phyloP scores from a whole-genome alignment of 2,888 invertebrate species.

The Pterostichus niger region DNA sequence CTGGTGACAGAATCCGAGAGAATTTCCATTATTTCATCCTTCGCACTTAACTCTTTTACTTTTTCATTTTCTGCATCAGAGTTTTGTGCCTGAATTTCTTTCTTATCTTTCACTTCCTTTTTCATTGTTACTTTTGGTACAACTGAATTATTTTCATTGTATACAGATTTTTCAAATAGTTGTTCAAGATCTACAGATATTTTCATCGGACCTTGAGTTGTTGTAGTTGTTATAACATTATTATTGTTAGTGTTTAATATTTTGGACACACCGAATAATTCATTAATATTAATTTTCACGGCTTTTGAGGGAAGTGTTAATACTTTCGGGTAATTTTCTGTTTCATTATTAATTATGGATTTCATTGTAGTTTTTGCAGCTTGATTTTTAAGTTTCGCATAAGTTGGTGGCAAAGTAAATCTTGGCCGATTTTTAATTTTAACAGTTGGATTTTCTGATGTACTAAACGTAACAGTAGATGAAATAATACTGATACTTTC shows the following conservation, averaged over 20 bases:
- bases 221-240: slow-evolving; percentile 24
- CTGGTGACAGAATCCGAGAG: slow-evolving; percentile 82
- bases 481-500: slow-evolving; percentile 68
- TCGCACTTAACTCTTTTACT: slow-evolving; percentile 76
- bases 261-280: slow-evolving; percentile 71
- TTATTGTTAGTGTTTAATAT: slow-evolving; percentile 61
- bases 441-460: slow-evolving; percentile 68
- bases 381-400: slow-evolving; percentile 71
- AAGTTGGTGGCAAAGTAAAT: slow-evolving; percentile 76
- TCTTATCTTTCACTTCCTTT: slow-evolving; percentile 56
- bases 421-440: slow-evolving; percentile 69
- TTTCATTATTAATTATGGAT: slow-evolving; percentile 69
- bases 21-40: slow-evolving; percentile 84
- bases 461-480: slow-evolving; percentile 71
- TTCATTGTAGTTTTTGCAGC: slow-evolving; percentile 75
- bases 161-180: slow-evolving; percentile 54
- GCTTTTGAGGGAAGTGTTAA: slow-evolving; percentile 72
- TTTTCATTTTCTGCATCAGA: slow-evolving; percentile 67
- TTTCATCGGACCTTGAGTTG: slow-evolving; percentile 71
- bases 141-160: slow-evolving; percentile 68
- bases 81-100: slow-evolving; percentile 49
- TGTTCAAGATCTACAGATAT: slow-evolving; percentile 68
- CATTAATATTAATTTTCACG: slow-evolving; percentile 72
- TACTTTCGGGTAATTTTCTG: slow-evolving; percentile 75
- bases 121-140: slow-evolving; percentile 15